phyloP scores from a whole-genome alignment of 1,140 invertebrate genomes.

The Pectinophora gossypiella region DNA sequence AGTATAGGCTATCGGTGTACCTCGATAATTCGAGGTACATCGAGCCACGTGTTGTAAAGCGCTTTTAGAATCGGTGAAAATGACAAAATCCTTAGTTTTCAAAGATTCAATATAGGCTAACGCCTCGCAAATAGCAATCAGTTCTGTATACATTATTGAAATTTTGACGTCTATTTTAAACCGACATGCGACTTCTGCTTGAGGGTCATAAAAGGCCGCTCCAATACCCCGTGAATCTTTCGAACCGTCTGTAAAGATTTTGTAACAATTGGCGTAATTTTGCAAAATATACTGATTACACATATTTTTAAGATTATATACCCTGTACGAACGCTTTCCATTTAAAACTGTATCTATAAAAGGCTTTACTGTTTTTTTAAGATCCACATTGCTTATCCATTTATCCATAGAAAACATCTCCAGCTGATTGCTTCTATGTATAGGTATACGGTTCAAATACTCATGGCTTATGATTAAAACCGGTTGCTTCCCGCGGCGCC shows the following conservation, averaged over 20 bases:
- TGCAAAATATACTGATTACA: not conserved
- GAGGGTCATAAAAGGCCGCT: not conserved
- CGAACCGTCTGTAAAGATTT: constrained; percentile 5
- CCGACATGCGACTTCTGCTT: not conserved
- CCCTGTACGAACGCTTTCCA: not conserved
- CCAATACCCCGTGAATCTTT: not conserved
- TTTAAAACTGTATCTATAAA: not conserved
- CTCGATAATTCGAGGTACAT: constrained; percentile 2
- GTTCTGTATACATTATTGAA: constrained; percentile 1
- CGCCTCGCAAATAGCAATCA: constrained; percentile 5
- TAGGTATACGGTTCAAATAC: not conserved
- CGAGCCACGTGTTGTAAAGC: constrained; percentile 2
- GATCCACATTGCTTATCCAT: constrained; percentile 4
- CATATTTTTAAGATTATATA: not conserved
- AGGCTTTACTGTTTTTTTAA: not conserved
- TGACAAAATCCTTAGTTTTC: not conserved
- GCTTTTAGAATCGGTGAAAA: not conserved
- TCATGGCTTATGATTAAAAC: not conserved
- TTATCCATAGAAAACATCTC: constrained; percentile 6
- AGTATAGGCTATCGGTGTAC: not conserved
- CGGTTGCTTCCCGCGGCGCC: not conserved
- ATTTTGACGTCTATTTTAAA: constrained; percentile 1
- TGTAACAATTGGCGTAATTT: not conserved
- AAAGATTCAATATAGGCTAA: not conserved
- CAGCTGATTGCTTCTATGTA: not conserved